A percentile compares a stretch with the other conserved stretches of the same genome.
phyloP scores from a whole-genome alignment of 2,797 vertebrate genomes.

The Lates japonicus region DNA sequence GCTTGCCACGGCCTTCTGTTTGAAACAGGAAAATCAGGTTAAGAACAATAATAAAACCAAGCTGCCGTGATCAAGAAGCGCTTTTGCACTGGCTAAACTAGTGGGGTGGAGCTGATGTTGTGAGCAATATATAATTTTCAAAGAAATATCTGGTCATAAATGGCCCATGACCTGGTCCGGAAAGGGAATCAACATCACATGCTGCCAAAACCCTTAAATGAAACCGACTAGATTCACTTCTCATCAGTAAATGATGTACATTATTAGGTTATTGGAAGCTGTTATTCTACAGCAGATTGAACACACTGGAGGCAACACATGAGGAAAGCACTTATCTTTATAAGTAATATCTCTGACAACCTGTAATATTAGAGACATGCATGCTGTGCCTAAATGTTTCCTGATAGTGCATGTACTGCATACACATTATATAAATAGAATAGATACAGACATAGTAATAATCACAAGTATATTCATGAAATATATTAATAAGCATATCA shows the following conservation, averaged over 20 bases:
- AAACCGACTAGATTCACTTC: background rate
- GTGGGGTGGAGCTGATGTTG: background rate
- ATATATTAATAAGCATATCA: background rate
- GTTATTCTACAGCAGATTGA: conserved; percentile 6
- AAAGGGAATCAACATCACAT: background rate
- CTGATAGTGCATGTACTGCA: background rate
- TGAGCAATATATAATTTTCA: background rate
- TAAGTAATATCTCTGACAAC: background rate
- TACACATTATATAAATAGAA: background rate
- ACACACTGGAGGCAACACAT: background rate
- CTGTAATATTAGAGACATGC: background rate
- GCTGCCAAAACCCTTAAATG: background rate
- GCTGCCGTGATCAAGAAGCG: background rate
- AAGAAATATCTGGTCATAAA: conserved; percentile 8
- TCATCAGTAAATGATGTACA: background rate
- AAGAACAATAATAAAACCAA: background rate
- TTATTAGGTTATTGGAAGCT: conserved; percentile 2
- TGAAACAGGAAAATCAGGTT: conserved; percentile 49
- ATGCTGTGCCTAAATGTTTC: background rate
- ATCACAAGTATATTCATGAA: background rate
- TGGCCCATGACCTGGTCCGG: background rate
- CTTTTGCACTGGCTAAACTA: background rate
- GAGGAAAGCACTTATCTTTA: background rate
- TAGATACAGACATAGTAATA: background rate
- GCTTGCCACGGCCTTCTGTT: background rate